phyloP scores from a whole-genome alignment of 2,888 invertebrate species.

The Drosophila helvetica region DNA sequence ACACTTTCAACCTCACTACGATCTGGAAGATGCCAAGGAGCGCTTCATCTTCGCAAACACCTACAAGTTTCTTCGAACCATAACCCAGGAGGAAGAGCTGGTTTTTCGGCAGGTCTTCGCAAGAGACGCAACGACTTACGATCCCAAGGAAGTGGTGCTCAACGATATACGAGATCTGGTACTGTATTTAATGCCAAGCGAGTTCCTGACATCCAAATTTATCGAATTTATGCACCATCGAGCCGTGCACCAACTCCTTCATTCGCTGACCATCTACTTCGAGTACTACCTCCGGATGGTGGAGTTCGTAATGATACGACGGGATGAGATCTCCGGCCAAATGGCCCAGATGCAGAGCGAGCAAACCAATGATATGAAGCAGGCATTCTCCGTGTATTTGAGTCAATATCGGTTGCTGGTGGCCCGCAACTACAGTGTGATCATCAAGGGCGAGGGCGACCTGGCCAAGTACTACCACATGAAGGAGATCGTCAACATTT shows the following conservation, averaged over 20 bases:
- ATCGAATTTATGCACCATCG: constrained; percentile 78
- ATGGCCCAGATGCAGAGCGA: constrained; percentile 75
- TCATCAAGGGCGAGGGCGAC: constrained; percentile 72
- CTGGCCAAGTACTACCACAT: constrained; percentile 79
- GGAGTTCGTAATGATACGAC: constrained; percentile 80
- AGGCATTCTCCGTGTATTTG: constrained; percentile 75
- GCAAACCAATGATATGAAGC: constrained; percentile 76
- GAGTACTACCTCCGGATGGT: constrained; percentile 81
- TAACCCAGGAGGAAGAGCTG: constrained; percentile 81
- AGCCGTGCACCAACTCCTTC: constrained; percentile 72
- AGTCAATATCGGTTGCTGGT: constrained; percentile 80
- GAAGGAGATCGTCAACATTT: constrained; percentile 70
- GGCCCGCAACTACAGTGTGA: constrained; percentile 81
- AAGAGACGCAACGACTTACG: constrained; percentile 59
- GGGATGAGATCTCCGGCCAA: constrained; percentile 77
- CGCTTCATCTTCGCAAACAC: constrained; percentile 64
- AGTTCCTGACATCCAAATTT: constrained; percentile 70
- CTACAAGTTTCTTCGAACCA: constrained; percentile 67
- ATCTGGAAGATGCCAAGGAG: constrained; percentile 50
- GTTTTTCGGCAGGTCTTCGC: constrained; percentile 77
- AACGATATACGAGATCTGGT: constrained; percentile 82
- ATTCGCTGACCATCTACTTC: constrained; percentile 82
- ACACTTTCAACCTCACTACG: constrained; percentile 59
- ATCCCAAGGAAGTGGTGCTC: constrained; percentile 75
- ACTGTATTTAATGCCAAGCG: constrained; percentile 76